A percentile compares a stretch with the other conserved stretches of the same genome.
Conservation (phyloP, 1,140 invertebrate genomes). For the Habropoda laboriosa region DNA sequence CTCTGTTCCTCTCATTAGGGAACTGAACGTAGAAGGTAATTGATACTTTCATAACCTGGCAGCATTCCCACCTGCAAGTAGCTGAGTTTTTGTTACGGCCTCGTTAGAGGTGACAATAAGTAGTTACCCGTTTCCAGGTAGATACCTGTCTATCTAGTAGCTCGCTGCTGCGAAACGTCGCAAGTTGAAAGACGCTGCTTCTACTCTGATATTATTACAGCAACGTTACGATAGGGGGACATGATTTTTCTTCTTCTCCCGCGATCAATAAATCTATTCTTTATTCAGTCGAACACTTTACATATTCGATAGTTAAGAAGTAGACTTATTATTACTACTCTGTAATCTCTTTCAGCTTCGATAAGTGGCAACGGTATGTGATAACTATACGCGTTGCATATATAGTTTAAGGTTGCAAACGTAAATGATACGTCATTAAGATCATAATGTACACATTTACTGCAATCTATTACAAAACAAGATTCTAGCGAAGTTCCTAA, state of each 20-base stretch:
- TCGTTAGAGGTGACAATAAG: constrained; percentile 81
- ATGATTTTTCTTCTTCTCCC: background rate
- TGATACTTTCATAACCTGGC: constrained; percentile 80
- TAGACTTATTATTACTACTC: background rate
- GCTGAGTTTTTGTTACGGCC: constrained; percentile 72
- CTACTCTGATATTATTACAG: constrained; percentile 42
- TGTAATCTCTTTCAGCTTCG: background rate
- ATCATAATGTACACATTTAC: background rate
- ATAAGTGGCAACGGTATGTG: background rate
- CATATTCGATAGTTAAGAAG: background rate
- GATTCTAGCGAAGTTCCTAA: background rate
- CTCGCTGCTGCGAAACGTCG: constrained; percentile 50
- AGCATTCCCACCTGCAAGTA: constrained; percentile 78
- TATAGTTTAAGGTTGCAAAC: background rate
- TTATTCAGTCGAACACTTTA: background rate
- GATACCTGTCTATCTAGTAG: constrained; percentile 54
- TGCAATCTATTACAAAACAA: background rate
- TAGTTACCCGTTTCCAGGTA: constrained; percentile 79
- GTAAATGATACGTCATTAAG: too few relatives aligned
- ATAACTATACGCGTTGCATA: background rate
- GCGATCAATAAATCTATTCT: constrained; percentile 6
- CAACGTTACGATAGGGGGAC: constrained; percentile 24
- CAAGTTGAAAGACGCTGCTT: constrained; percentile 29
- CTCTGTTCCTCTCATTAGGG: constrained; percentile 76
- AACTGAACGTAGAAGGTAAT: constrained; percentile 78